Percentiles rank a stretch among this genome's conserved stretches.
Conservation (phyloP, 2,113 vertebrate species). For the Charadrius vociferus region DNA sequence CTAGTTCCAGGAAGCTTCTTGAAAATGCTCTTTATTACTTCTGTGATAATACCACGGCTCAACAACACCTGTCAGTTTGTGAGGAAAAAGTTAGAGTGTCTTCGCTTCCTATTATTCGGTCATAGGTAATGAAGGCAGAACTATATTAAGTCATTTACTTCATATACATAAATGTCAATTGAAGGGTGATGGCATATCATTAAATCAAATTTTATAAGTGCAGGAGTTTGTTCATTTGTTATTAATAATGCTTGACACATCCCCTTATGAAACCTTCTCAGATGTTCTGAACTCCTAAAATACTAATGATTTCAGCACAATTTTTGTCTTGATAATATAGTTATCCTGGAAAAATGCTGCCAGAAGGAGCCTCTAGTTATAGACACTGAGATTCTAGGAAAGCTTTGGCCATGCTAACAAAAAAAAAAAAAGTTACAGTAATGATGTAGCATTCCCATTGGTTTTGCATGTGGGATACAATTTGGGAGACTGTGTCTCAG, state of each 20-base stretch:
- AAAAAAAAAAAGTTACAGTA: neutral
- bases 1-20: neutral
- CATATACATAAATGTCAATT: neutral
- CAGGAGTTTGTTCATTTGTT: constrained; percentile 3
- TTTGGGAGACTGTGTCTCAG: neutral
- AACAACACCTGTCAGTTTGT: neutral
- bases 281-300: neutral
- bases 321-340: neutral
- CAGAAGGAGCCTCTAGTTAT: neutral
- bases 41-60: neutral
- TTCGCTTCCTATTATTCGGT: neutral
- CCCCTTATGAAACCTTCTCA: neutral
- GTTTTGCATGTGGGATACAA: neutral
- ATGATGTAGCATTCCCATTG: neutral
- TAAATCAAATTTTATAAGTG: constrained; percentile 5
- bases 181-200: neutral
- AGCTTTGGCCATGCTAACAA: neutral
- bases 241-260: neutral
- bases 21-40: neutral
- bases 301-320: neutral
- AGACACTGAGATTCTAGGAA: neutral
- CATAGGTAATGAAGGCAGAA: neutral
- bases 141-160: neutral
- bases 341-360: neutral
- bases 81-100: neutral